Conservation (phyloP, 2,888 invertebrate species). For the Torymus tubicola region DNA sequence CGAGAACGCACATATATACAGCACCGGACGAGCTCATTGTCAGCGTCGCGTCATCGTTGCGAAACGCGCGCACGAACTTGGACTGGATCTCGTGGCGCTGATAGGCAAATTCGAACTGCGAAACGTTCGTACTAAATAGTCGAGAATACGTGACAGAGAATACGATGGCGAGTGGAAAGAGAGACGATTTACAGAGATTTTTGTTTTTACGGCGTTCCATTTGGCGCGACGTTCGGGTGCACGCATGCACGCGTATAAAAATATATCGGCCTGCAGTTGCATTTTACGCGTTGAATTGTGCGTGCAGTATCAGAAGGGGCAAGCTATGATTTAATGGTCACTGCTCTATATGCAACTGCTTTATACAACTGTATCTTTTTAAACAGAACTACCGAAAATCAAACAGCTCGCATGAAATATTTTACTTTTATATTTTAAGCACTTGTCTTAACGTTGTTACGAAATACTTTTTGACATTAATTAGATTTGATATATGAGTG, state of each 20-base stretch:
- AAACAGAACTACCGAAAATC: too few species aligned
- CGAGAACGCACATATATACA: not conserved
- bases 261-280: not conserved
- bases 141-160: not conserved
- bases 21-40: slow-evolving; percentile 39
- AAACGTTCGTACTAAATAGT: not conserved
- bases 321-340: not conserved
- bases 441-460: too few species aligned
- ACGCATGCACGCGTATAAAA: too few species aligned
- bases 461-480: too few species aligned
- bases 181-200: too few species aligned
- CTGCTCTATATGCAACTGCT: not conserved
- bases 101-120: not conserved
- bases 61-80: slow-evolving; percentile 26
- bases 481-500: too few species aligned
- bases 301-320: not conserved
- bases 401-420: too few species aligned
- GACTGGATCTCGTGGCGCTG: slow-evolving; percentile 1
- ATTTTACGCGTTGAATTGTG: not conserved
- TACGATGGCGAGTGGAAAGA: too few species aligned
- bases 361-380: too few species aligned
- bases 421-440: too few species aligned
- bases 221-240: too few species aligned
- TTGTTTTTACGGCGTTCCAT: too few species aligned
- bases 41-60: slow-evolving; percentile 19